Evolutionary conservation across 2,888 invertebrate genomes (phyloP).

Genomic region (Andrena minutula): DNA sequence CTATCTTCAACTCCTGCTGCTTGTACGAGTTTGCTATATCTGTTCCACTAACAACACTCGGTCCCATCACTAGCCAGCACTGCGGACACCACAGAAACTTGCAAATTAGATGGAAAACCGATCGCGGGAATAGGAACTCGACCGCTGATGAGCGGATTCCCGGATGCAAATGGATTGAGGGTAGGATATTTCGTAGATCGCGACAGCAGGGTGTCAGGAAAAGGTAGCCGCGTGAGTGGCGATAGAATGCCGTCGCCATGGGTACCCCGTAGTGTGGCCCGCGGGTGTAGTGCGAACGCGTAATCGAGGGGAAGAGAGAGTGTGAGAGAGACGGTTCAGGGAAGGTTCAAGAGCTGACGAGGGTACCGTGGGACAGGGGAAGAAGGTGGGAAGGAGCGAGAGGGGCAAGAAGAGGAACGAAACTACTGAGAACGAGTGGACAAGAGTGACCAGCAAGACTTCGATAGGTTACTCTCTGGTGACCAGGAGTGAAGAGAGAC

Average conservation of each 20-base stretch:
- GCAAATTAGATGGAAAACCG: too few species aligned
- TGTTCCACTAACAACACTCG: too few species aligned
- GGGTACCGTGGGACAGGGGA: background rate
- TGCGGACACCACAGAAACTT: too few species aligned
- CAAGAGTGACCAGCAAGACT: slow-evolving; percentile 45
- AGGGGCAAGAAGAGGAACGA: slow-evolving; percentile 31
- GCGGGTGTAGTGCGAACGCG: slow-evolving; percentile 71
- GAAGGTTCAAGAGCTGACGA: background rate
- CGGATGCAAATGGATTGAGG: slow-evolving; percentile 21
- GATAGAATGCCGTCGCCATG: slow-evolving; percentile 71
- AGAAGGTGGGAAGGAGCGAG: slow-evolving; percentile 28
- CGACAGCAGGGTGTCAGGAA: background rate
- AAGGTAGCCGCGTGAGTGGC: slow-evolving; percentile 31
- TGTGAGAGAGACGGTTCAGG: background rate
- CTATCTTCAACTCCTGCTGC: too few species aligned
- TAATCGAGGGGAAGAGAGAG: slow-evolving; percentile 32
- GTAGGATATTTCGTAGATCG: slow-evolving; percentile 17
- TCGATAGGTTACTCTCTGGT: slow-evolving; percentile 53
- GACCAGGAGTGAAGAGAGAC: slow-evolving; percentile 9
- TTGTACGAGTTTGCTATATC: too few species aligned
- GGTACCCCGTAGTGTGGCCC: slow-evolving; percentile 74
- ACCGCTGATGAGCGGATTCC: background rate
- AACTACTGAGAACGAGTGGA: slow-evolving; percentile 47
- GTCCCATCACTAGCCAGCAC: too few species aligned
- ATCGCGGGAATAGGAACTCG: too few species aligned